phyloP scores from a whole-genome alignment of 1,140 invertebrate species.

The Andricus grossulariae region DNA sequence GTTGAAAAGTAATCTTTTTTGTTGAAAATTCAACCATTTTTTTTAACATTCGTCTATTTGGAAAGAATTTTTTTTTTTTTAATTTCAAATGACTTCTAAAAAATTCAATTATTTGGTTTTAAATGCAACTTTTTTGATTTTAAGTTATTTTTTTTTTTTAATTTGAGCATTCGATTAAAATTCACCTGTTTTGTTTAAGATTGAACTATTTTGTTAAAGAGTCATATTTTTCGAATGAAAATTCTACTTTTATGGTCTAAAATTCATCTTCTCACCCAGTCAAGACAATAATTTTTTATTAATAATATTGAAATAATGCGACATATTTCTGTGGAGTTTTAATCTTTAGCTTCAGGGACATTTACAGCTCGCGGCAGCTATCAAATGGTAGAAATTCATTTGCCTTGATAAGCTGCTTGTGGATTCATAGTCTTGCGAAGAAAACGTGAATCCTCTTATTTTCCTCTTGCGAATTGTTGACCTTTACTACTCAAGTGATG shows the following conservation, averaged over 20 bases:
- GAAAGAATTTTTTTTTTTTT: neutral
- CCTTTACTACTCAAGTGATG: constrained; percentile 2
- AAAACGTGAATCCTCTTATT: constrained; percentile 8
- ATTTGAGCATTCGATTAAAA: too few relatives aligned
- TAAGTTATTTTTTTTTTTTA: too few relatives aligned
- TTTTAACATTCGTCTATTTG: too few relatives aligned
- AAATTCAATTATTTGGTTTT: neutral
- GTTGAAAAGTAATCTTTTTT: too few relatives aligned
- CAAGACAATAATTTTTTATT: neutral
- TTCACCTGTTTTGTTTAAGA: too few relatives aligned
- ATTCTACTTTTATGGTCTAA: too few relatives aligned
- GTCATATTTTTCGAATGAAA: too few relatives aligned
- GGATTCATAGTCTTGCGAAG: neutral
- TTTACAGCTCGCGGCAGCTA: constrained; percentile 4
- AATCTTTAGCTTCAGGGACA: constrained; percentile 26
- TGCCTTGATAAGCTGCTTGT: constrained; percentile 23
- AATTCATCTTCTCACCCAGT: neutral
- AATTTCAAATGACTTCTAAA: too few relatives aligned
- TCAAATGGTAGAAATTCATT: neutral
- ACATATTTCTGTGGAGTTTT: neutral
- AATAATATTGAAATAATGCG: neutral
- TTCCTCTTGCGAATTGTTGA: constrained; percentile 9
- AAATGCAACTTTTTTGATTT: too few relatives aligned
- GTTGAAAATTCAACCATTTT: too few relatives aligned
- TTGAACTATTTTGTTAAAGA: too few relatives aligned